These are phyloP conservation scores for Madoqua kirkii DNA, from an alignment of 2,113 vertebrate species.

Conservation along the genomic window DNA sequence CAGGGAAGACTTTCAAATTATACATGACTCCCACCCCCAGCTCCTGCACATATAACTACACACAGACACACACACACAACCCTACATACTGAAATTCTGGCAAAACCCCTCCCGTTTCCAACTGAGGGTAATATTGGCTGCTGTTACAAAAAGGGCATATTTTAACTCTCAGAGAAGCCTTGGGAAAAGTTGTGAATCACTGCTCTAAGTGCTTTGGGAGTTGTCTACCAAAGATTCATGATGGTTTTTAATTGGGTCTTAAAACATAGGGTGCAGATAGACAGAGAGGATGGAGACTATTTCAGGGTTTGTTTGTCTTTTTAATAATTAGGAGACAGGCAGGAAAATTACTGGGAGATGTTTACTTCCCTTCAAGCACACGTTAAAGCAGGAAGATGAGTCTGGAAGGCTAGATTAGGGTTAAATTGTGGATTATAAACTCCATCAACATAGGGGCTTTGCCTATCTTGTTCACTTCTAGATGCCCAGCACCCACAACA, in stretches of 20 bases:
- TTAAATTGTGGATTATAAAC: not conserved
- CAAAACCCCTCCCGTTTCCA: not conserved
- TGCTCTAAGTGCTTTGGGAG: not conserved
- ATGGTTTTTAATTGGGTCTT: not conserved
- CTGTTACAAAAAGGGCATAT: not conserved
- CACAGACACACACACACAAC: not conserved
- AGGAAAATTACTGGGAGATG: not conserved
- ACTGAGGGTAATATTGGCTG: not conserved
- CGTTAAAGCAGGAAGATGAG: not conserved
- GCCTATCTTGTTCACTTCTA: not conserved
- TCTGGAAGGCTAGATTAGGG: not conserved
- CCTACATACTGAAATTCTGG: not conserved
- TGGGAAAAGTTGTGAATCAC: not conserved
- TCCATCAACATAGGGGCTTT: not conserved
- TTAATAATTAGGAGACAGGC: not conserved
- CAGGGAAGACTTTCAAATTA: not conserved
- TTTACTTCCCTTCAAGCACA: not conserved
- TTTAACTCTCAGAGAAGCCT: not conserved
- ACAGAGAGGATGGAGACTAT: not conserved
- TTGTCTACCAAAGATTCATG: not conserved
- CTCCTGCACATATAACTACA: not conserved
- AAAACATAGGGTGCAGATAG: not conserved
- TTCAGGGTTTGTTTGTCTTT: not conserved
- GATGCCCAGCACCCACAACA: not conserved
- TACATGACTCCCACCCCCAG: not conserved